These are phyloP conservation scores for Dasypogon diadema DNA, from an alignment of 2,888 invertebrate genomes.

Conservation along the genomic window DNA sequence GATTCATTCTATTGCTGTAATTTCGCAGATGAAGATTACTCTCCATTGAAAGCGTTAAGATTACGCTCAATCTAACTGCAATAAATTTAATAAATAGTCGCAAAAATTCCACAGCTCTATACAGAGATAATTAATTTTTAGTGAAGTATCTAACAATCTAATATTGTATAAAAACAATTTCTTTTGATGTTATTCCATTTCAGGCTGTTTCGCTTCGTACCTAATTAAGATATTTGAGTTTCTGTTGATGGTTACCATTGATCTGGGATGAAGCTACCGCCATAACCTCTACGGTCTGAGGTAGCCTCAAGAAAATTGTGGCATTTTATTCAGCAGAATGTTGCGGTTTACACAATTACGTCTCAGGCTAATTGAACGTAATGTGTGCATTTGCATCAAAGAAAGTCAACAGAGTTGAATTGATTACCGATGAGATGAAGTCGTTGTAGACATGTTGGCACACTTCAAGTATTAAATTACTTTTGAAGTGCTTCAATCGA, in stretches of 20 bases:
- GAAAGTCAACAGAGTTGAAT: conserved; percentile 6
- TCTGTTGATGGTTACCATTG: conserved; percentile 5
- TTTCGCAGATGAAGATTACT: conserved; percentile 8
- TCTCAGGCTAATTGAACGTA: conserved; percentile 36
- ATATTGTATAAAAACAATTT: neutral
- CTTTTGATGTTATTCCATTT: neutral
- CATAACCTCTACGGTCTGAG: neutral
- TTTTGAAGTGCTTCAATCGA: conserved; percentile 35
- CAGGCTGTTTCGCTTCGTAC: neutral
- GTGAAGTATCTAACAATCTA: neutral
- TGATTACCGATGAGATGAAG: conserved; percentile 14
- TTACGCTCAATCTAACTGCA: conserved; percentile 7
- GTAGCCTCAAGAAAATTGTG: conserved; percentile 3
- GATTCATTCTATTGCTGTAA: neutral
- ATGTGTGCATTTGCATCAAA: conserved; percentile 34
- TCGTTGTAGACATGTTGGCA: conserved; percentile 51
- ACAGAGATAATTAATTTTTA: too few relatives aligned
- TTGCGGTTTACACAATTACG: conserved; percentile 42
- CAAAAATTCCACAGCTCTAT: neutral
- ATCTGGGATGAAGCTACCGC: neutral
- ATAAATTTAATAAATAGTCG: conserved; percentile 21
- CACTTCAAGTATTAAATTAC: conserved; percentile 54
- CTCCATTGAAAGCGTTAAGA: neutral
- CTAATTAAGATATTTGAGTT: conserved; percentile 36
- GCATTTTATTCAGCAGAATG: conserved; percentile 8